phyloP scores from a whole-genome alignment of 2,113 vertebrate genomes.

The Entomyzon cyanotis region DNA sequence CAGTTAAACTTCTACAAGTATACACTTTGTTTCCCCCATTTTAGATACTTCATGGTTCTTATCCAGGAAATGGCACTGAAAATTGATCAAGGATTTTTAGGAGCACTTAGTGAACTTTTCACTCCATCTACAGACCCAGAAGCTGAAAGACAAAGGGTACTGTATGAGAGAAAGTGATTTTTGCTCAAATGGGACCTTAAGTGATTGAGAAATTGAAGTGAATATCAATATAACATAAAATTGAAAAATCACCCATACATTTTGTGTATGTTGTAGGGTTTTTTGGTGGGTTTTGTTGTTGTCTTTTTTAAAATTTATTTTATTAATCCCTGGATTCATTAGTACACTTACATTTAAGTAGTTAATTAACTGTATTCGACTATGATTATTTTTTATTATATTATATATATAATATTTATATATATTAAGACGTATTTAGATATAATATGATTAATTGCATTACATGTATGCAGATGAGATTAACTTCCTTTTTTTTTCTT shows the following conservation, averaged over 20 bases:
- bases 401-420: too few relatives aligned
- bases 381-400: not conserved
- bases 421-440: not conserved
- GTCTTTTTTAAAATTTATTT: not conserved
- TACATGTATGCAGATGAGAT: not conserved
- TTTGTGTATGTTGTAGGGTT: not conserved
- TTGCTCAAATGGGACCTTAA: not conserved
- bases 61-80: conserved; percentile 98
- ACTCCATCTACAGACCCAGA: conserved; percentile 79
- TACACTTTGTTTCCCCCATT: not conserved
- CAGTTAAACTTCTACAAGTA: not conserved
- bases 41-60: conserved; percentile 97
- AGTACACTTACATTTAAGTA: not conserved
- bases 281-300: not conserved
- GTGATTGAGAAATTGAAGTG: not conserved
- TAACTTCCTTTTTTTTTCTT: not conserved
- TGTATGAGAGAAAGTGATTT: not conserved
- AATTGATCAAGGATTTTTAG: conserved; percentile 93
- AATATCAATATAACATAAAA: not conserved
- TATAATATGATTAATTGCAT: not conserved
- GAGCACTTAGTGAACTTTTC: conserved; percentile 81
- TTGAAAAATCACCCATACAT: not conserved
- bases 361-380: not conserved
- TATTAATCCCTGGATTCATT: not conserved
- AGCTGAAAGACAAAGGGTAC: conserved; percentile 83